Conservation (phyloP, 2,888 invertebrate species). For the Cristatella mucedo region DNA sequence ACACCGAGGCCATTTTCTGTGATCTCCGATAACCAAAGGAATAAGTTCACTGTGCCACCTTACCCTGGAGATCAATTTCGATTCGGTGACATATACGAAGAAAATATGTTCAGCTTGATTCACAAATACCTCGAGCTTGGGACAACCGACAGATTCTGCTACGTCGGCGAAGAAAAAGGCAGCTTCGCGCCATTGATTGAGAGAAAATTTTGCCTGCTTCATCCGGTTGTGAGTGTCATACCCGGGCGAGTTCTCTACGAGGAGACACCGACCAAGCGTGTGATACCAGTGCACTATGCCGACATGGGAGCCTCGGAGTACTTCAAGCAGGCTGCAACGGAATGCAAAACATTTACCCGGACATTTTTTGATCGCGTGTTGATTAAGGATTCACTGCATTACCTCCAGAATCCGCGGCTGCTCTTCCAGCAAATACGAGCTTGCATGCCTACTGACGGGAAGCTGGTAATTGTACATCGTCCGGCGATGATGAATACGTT, state of each 20-base stretch:
- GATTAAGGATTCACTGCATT: slow-evolving; percentile 25
- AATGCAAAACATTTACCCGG: slow-evolving; percentile 8
- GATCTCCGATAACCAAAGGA: slow-evolving; percentile 26
- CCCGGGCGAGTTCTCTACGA: slow-evolving; percentile 30
- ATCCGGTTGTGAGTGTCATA: slow-evolving; percentile 24
- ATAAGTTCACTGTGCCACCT: slow-evolving; percentile 19
- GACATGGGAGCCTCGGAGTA: no score
- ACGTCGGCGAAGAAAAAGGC: slow-evolving; percentile 28
- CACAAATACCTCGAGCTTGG: slow-evolving; percentile 28
- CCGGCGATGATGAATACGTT: slow-evolving; percentile 25
- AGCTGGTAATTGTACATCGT: slow-evolving; percentile 26
- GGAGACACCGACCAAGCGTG: no score
- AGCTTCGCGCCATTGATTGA: slow-evolving; percentile 20
- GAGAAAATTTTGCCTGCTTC: slow-evolving; percentile 25
- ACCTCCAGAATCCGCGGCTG: slow-evolving; percentile 20
- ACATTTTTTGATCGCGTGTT: slow-evolving; percentile 24
- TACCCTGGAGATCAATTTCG: slow-evolving; percentile 19
- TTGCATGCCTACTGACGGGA: slow-evolving; percentile 18
- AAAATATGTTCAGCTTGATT: slow-evolving; percentile 21
- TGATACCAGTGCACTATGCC: no score
- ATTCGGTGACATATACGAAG: slow-evolving; percentile 26
- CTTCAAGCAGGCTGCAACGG: slow-evolving; percentile 15
- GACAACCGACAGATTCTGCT: slow-evolving; percentile 27
- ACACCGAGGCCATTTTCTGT: slow-evolving; percentile 29
- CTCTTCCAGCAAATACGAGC: slow-evolving; percentile 1